Evolutionary conservation across 2,797 vertebrate species (phyloP).

Genomic region (Semotilus atromaculatus): DNA sequence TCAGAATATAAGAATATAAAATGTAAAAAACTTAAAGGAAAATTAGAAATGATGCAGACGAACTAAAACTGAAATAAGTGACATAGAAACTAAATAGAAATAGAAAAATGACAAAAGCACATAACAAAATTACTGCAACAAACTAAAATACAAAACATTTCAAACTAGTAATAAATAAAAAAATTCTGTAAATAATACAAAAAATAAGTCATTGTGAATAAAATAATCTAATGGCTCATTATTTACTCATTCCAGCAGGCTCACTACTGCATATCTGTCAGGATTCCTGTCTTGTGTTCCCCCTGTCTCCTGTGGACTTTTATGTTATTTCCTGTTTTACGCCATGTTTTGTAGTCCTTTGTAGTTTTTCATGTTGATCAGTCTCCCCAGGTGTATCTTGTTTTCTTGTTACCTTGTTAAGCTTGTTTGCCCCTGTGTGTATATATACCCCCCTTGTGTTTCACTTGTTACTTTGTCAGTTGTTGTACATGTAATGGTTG

Average conservation of each 20-base stretch:
- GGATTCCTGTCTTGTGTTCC: too few relatives aligned
- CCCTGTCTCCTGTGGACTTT: too few relatives aligned
- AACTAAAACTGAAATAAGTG: background rate
- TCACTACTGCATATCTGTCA: background rate
- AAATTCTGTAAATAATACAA: background rate
- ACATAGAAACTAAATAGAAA: background rate
- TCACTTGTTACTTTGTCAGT: too few relatives aligned
- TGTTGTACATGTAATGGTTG: too few relatives aligned
- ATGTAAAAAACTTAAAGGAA: background rate
- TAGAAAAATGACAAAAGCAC: background rate
- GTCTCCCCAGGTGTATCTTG: too few relatives aligned
- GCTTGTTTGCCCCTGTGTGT: too few relatives aligned
- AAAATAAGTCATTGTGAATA: background rate
- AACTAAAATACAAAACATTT: background rate
- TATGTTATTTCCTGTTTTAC: too few relatives aligned
- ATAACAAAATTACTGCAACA: background rate
- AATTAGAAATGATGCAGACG: background rate
- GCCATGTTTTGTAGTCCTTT: too few relatives aligned
- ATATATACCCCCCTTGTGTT: rapidly evolving
- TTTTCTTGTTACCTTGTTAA: too few relatives aligned
- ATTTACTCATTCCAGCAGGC: background rate
- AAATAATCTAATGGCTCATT: background rate
- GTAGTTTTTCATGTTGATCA: too few relatives aligned
- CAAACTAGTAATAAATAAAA: background rate
- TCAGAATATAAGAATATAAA: background rate